A percentile compares a stretch with the other conserved stretches of the same genome.
These are phyloP conservation scores for Leptura quadrifasciata DNA, from an alignment of 2,888 invertebrate species.

Conservation along the genomic window DNA sequence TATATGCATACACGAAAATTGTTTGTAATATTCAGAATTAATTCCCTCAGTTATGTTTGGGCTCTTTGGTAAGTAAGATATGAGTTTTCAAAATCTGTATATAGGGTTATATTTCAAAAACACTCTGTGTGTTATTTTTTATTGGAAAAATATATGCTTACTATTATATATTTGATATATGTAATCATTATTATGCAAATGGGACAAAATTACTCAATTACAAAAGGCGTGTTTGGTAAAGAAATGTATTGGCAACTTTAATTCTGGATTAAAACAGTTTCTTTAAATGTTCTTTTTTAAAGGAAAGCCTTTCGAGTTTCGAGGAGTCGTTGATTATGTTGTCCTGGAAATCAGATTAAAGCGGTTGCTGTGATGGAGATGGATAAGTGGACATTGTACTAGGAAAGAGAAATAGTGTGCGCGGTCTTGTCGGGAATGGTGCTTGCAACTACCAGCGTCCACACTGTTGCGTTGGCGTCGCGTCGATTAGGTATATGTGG, in stretches of 20 bases:
- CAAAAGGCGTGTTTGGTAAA: not conserved
- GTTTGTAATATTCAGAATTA: no score
- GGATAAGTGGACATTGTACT: conserved; percentile 56
- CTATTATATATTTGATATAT: no score
- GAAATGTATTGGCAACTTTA: not conserved
- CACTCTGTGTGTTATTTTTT: no score
- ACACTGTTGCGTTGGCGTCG: not conserved
- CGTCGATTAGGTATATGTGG: not conserved
- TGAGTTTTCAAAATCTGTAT: no score
- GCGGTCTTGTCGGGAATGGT: conserved; percentile 8
- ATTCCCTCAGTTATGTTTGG: no score
- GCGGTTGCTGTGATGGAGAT: conserved; percentile 50
- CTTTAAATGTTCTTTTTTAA: conserved; percentile 27
- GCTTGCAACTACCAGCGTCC: not conserved
- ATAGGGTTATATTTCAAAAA: no score
- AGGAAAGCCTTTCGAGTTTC: conserved; percentile 32
- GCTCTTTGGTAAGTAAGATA: no score
- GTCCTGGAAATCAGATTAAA: conserved; percentile 54
- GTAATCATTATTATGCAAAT: no score
- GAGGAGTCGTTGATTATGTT: conserved; percentile 50
- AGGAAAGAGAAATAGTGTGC: conserved; percentile 37
- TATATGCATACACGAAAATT: no score
- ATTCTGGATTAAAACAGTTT: not conserved
- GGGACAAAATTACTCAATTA: no score
- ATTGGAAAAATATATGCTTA: no score